A percentile compares a stretch with the other conserved stretches of the same genome.
phyloP scores from a whole-genome alignment of 1,140 invertebrate species.

The Steinernema khuongi region DNA sequence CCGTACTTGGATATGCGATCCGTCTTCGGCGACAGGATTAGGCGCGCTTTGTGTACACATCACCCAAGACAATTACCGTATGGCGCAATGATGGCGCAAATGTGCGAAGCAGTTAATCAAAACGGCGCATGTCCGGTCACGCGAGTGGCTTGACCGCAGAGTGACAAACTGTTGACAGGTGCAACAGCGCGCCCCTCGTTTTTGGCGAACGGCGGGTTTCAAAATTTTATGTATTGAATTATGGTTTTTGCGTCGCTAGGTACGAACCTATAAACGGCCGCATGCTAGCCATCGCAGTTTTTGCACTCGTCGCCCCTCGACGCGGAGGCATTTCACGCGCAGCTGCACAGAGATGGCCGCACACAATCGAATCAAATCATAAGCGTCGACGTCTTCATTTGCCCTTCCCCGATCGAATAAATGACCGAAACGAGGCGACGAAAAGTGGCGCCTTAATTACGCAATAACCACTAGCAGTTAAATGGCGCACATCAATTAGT shows the following conservation, averaged over 20 bases:
- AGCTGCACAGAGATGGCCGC: background rate
- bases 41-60: background rate
- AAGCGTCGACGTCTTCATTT: background rate
- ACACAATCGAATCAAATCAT: constrained; percentile 11
- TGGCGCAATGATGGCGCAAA: constrained; percentile 18
- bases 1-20: background rate
- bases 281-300: background rate
- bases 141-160: background rate
- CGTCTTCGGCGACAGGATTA: background rate
- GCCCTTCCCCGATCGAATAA: background rate
- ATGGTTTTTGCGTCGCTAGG: background rate
- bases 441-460: constrained; percentile 2
- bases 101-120: constrained; percentile 18
- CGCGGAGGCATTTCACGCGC: constrained; percentile 10
- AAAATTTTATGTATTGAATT: too few relatives aligned
- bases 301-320: background rate
- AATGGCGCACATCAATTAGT: constrained; percentile 7
- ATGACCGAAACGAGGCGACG: constrained; percentile 12
- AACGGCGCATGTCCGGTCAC: background rate
- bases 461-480: constrained; percentile 12
- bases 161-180: background rate
- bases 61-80: constrained; percentile 18
- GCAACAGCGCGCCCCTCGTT: background rate
- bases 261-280: background rate
- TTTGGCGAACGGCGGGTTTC: too few relatives aligned